phyloP scores from a whole-genome alignment of 2,888 invertebrate genomes.

The Zygaena filipendulae region DNA sequence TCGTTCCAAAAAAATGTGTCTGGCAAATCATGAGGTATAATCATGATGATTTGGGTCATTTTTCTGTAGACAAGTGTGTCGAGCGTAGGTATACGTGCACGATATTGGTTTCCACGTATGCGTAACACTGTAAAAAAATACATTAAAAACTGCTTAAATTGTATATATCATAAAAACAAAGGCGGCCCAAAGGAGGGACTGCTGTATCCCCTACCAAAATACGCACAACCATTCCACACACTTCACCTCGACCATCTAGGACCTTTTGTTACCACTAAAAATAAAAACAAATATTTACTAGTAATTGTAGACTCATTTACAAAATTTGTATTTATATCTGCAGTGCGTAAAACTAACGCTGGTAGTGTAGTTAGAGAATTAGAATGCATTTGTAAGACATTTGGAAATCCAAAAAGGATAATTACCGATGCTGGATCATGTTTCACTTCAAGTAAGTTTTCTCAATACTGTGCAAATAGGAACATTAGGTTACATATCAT shows the following conservation, averaged over 20 bases:
- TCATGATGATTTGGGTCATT: constrained; percentile 21
- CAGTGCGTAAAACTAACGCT: too few relatives aligned
- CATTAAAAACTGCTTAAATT: too few relatives aligned
- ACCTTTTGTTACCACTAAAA: too few relatives aligned
- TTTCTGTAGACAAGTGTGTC: constrained; percentile 15
- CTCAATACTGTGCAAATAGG: constrained; percentile 8
- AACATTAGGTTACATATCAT: constrained; percentile 13
- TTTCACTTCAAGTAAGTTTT: constrained; percentile 12
- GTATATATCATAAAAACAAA: too few relatives aligned
- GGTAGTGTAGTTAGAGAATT: constrained; percentile 11
- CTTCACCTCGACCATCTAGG: too few relatives aligned
- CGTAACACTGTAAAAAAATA: too few relatives aligned
- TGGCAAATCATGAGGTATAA: constrained; percentile 20
- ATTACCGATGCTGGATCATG: constrained; percentile 15
- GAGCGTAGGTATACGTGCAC: constrained; percentile 1
- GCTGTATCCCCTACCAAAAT: too few relatives aligned
- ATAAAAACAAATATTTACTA: too few relatives aligned
- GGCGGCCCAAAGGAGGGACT: too few relatives aligned
- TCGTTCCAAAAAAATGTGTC: constrained; percentile 20
- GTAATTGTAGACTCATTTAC: too few relatives aligned
- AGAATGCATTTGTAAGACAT: constrained; percentile 11
- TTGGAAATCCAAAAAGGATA: constrained; percentile 15
- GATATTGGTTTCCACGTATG: constrained; percentile 4
- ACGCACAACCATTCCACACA: too few relatives aligned
- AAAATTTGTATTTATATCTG: too few relatives aligned